Percentiles rank a stretch among this genome's conserved stretches.
phyloP scores from a whole-genome alignment of 2,113 vertebrate species.

The Azemiops feae region DNA sequence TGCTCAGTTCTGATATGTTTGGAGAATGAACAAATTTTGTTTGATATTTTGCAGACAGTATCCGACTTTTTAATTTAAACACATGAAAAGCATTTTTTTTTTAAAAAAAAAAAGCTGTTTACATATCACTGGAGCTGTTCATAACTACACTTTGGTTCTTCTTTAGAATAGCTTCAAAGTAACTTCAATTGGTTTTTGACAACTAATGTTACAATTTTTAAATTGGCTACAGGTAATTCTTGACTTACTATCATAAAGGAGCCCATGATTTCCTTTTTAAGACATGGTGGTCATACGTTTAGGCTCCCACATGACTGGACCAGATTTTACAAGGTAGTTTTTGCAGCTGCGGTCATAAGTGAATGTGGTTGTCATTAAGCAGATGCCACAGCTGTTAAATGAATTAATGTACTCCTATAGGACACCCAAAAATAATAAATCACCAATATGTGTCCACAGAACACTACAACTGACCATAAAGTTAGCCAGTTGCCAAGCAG shows the following conservation, averaged over 20 bases:
- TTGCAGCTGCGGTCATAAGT: not conserved
- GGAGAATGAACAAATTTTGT: slow-evolving; percentile 8
- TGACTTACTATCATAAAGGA: not conserved
- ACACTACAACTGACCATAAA: not conserved
- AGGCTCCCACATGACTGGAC: not conserved
- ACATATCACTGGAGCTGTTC: slow-evolving; percentile 41
- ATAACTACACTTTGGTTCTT: not conserved
- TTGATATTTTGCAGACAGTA: slow-evolving; percentile 15
- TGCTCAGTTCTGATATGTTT: slow-evolving; percentile 26
- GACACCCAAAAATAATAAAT: not conserved
- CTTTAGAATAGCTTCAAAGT: not conserved
- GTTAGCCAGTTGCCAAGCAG: not conserved
- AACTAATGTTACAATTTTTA: not conserved
- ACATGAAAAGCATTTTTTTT: slow-evolving; percentile 10
- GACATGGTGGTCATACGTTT: not conserved
- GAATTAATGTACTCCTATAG: not conserved
- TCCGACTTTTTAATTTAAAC: slow-evolving; percentile 38
- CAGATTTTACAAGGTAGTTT: not conserved
- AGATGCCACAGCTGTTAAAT: not conserved
- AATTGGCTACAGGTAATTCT: not conserved
- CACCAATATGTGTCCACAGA: not conserved
- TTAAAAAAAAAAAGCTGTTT: slow-evolving; percentile 44
- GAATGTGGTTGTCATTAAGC: not conserved
- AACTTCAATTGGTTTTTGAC: not conserved
- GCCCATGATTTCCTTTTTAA: not conserved